Evolutionary conservation across 2,113 vertebrate species (phyloP).

Genomic region (Neoarius graeffei): DNA sequence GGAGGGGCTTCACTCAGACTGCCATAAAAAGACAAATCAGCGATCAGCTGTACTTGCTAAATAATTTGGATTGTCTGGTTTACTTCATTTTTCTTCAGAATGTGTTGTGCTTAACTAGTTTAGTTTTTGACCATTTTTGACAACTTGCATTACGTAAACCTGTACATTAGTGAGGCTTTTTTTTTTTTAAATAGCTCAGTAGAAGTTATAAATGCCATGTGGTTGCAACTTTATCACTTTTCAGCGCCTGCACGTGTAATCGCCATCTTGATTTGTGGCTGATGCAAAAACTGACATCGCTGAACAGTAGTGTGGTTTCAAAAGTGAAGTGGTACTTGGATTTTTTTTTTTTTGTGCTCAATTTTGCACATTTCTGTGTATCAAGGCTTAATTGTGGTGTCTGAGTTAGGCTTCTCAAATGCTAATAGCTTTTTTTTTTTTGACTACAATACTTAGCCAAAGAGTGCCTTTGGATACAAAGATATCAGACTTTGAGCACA

Average conservation of each 20-base stretch:
- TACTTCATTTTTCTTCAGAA: not conserved
- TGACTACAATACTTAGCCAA: constrained; percentile 28
- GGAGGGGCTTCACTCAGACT: not conserved
- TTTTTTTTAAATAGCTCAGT: not conserved
- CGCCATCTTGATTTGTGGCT: constrained; percentile 20
- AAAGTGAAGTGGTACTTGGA: not conserved
- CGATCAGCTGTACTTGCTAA: not conserved
- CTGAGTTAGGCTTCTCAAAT: not conserved
- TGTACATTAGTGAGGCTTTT: not conserved
- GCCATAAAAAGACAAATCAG: not conserved
- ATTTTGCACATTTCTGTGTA: constrained; percentile 14
- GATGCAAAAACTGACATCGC: constrained; percentile 41
- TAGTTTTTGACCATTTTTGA: not conserved
- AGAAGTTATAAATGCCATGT: constrained; percentile 12
- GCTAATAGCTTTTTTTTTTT: constrained; percentile 27
- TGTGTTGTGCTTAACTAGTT: not conserved
- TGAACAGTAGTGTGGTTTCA: constrained; percentile 35
- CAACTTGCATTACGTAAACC: not conserved
- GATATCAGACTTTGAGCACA: constrained; percentile 11
- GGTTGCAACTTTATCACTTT: constrained; percentile 9
- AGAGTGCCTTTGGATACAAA: constrained; percentile 50
- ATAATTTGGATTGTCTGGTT: not conserved
- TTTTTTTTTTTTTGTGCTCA: not conserved
- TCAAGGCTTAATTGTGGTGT: not conserved
- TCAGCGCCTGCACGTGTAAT: constrained; percentile 20